These are phyloP conservation scores for Spheniscus humboldti DNA, from an alignment of 2,797 vertebrate genomes.

Conservation along the genomic window DNA sequence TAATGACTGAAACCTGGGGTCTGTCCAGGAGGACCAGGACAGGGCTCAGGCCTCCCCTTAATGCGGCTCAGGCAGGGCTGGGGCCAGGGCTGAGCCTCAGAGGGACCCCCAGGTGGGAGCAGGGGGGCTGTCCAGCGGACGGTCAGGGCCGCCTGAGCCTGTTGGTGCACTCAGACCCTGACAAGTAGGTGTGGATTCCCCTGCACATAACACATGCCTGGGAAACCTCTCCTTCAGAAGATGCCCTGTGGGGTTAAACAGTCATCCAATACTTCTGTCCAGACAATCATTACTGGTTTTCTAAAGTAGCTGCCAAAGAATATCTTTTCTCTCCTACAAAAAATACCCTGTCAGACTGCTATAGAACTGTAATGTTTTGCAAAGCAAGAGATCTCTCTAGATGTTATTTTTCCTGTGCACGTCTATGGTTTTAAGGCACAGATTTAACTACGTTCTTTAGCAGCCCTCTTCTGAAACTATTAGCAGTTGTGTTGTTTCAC, in stretches of 20 bases:
- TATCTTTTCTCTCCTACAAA: not conserved
- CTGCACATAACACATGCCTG: not conserved
- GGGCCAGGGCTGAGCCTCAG: not conserved
- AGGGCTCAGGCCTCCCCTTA: not conserved
- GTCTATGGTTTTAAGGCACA: not conserved
- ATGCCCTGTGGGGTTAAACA: not conserved
- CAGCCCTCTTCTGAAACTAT: not conserved
- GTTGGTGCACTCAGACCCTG: not conserved
- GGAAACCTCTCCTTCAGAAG: not conserved
- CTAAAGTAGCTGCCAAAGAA: not conserved
- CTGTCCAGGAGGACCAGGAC: not conserved
- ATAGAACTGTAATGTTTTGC: not conserved
- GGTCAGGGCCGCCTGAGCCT: not conserved
- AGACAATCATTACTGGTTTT: not conserved
- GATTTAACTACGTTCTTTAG: not conserved
- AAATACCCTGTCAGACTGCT: not conserved
- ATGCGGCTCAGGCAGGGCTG: not conserved
- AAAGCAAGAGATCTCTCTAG: not conserved
- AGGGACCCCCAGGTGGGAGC: not conserved
- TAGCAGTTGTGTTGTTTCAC: not conserved
- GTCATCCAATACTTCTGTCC: not conserved
- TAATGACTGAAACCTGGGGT: not conserved
- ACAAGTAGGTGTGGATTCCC: not conserved
- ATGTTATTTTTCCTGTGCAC: not conserved
- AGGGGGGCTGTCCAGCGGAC: accelerated